Evolutionary conservation across 2,888 invertebrate species (phyloP).

Genomic region (Peribatodes rhomboidaria): DNA sequence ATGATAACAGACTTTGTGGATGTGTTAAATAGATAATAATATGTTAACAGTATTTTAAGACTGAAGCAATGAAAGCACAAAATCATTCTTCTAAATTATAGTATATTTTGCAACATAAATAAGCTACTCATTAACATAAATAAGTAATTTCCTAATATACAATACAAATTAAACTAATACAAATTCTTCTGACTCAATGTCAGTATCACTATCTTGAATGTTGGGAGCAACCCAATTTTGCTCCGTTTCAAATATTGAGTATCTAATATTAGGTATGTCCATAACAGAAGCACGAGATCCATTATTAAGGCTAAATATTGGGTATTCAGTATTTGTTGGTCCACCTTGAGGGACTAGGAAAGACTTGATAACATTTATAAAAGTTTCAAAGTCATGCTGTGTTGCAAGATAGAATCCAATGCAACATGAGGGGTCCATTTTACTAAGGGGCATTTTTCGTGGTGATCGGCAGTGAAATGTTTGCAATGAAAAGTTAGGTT

Average conservation of each 20-base stretch:
- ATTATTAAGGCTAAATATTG: slow-evolving; percentile 93
- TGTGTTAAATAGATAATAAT: too few species aligned
- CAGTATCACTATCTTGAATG: slow-evolving; percentile 87
- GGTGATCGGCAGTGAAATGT: slow-evolving; percentile 96
- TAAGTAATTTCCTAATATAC: slow-evolving; percentile 33
- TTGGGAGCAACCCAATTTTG: slow-evolving; percentile 81
- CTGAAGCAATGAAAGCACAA: slow-evolving; percentile 6
- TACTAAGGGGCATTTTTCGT: slow-evolving; percentile 92
- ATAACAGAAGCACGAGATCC: slow-evolving; percentile 89
- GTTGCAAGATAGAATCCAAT: slow-evolving; percentile 95
- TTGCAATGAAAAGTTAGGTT: slow-evolving; percentile 91
- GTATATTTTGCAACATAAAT: slow-evolving; percentile 49
- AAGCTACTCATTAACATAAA: slow-evolving; percentile 38
- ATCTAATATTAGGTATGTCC: slow-evolving; percentile 84
- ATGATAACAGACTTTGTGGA: too few species aligned
- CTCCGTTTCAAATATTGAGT: slow-evolving; percentile 84
- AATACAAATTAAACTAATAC: slow-evolving; percentile 82
- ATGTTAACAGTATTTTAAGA: too few species aligned
- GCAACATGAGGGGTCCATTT: slow-evolving; percentile 97
- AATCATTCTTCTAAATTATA: slow-evolving; percentile 19
- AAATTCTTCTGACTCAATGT: slow-evolving; percentile 91
- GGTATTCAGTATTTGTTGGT: slow-evolving; percentile 89
- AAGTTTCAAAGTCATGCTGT: slow-evolving; percentile 91
- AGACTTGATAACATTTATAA: slow-evolving; percentile 89
- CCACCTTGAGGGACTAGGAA: slow-evolving; percentile 80